Evolutionary conservation across 2,113 vertebrate genomes (phyloP).

Genomic region (Gavialis gangeticus): DNA sequence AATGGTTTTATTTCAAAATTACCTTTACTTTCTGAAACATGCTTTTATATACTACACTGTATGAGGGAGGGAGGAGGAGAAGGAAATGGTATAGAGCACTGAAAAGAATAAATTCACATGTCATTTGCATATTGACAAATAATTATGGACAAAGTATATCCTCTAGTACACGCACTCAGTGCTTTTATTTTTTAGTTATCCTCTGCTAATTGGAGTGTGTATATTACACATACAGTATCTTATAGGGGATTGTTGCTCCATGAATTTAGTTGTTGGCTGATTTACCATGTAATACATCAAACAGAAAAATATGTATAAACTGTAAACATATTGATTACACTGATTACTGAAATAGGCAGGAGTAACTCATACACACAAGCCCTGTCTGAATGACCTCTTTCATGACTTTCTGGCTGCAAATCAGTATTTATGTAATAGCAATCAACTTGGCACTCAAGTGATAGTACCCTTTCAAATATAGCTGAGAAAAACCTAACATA

Average conservation of each 20-base stretch:
- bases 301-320: neutral
- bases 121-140: too few relatives aligned
- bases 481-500: neutral
- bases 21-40: too few relatives aligned
- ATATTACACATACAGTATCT: accelerated
- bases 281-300: neutral
- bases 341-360: neutral
- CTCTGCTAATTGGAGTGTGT: accelerated
- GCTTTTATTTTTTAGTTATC: neutral
- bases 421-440: accelerated
- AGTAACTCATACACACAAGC: neutral
- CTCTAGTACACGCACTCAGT: neutral
- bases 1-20: too few relatives aligned
- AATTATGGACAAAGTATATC: too few relatives aligned
- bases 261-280: neutral
- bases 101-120: too few relatives aligned
- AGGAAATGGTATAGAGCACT: too few relatives aligned
- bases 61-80: too few relatives aligned
- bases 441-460: neutral
- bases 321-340: neutral
- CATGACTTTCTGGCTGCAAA: neutral
- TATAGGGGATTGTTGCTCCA: neutral
- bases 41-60: too few relatives aligned
- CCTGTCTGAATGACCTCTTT: neutral
- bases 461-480: neutral